Base-by-base conservation (phyloP, 2,797 vertebrate species). In the Denticeps clupeoides region DNA sequence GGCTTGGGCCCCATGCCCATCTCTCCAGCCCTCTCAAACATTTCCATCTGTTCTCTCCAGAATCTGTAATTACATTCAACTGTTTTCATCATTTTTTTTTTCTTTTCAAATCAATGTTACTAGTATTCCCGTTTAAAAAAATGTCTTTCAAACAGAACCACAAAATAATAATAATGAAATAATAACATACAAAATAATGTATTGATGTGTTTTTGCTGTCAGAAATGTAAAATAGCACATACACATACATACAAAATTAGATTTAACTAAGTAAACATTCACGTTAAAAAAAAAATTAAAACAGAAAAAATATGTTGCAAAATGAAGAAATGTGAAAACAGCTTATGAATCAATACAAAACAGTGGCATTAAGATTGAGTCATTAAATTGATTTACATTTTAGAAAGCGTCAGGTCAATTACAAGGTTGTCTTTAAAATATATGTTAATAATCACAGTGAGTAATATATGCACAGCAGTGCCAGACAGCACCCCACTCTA, bases 361-460 rank as follows among this genome's bases (percentile, higher is more conserved):
- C n/a, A n/a, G n/a, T n/a, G n/a, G 16, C 35, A 38, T 38, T 24
- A 53, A 64, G 54, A 63, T 62, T 48, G 63, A 60, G 43, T 26
- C 45, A 63, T 54, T 28, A 53, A 47, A 44, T 56, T 67, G 31
- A 69, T 70, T 71, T 68, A 61, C 59, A 60, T 60, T 66, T 67
- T 54, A 47, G 33, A 71, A 68, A 64, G 45, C 29, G 48, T 40
- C 48, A 68, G 55, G 64, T 70, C 61, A 69, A 53, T 55, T 62
- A 65, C 59, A 63, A 70, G 65, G 66, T 58, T 63, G 65, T 67
- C 63, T 42, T 56, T 60, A 62, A 74, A 73, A 67, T 71, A 65
- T 59, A 46, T 67, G 62, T 65, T 63, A 47, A 64, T 67, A 68
- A 75, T 77, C 55, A 58, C 46, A 66, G 19, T 46, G 47, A 47